Evolutionary conservation across 2,113 vertebrate species (phyloP).

Genomic region (Tachysurus vachellii): DNA sequence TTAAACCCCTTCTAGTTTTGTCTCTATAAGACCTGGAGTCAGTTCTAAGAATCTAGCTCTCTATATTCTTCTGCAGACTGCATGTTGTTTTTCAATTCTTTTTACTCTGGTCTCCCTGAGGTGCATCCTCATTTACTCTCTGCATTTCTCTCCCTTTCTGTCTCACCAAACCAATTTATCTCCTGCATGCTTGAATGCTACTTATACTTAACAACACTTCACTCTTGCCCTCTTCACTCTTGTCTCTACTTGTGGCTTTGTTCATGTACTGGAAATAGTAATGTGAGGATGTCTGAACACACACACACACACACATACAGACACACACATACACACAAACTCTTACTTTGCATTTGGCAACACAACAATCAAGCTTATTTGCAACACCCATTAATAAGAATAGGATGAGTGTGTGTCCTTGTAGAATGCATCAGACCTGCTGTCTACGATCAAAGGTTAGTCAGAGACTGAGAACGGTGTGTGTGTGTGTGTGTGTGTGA

Average conservation of each 20-base stretch:
- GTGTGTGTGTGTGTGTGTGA: background rate
- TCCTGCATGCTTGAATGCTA: constrained; percentile 16
- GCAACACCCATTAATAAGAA: constrained; percentile 53
- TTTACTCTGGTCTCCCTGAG: background rate
- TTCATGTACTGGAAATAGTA: constrained; percentile 17
- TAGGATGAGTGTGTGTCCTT: constrained; percentile 46
- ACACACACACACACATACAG: constrained; percentile 21
- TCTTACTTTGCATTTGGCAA: constrained; percentile 42
- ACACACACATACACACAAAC: constrained; percentile 27
- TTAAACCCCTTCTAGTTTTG: background rate
- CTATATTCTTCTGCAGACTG: background rate
- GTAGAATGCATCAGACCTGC: constrained; percentile 47
- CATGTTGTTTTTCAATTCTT: background rate
- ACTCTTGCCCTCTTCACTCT: background rate
- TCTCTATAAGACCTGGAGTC: background rate
- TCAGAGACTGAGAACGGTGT: constrained; percentile 5
- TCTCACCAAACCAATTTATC: constrained; percentile 31
- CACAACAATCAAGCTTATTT: constrained; percentile 45
- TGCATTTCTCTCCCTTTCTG: constrained; percentile 18
- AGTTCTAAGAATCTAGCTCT: background rate
- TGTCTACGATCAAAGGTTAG: constrained; percentile 43
- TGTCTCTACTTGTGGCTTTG: background rate
- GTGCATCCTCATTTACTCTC: constrained; percentile 41
- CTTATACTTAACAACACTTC: constrained; percentile 30
- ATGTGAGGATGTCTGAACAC: constrained; percentile 32